A percentile compares a stretch with the other conserved stretches of the same genome.
phyloP scores from a whole-genome alignment of 2,113 vertebrate species.

The Siniperca knerii region DNA sequence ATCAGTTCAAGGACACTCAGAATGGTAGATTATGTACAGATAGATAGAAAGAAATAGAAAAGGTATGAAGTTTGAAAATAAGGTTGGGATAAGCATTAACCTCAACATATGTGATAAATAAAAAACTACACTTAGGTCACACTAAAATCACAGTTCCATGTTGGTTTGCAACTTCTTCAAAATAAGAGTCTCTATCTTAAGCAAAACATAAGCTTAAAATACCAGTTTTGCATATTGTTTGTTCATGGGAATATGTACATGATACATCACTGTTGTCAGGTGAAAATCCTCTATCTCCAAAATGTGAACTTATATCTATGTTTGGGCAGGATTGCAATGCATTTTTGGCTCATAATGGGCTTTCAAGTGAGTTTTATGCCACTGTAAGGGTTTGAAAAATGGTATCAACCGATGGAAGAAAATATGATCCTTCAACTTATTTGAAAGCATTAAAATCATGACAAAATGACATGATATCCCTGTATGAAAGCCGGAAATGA shows the following conservation, averaged over 20 bases:
- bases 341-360: not conserved
- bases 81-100: not conserved
- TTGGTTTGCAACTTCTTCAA: not conserved
- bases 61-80: not conserved
- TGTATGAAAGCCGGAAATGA: not conserved
- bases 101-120: too few species aligned
- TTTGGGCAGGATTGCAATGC: not conserved
- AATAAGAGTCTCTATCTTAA: not conserved
- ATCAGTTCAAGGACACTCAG: not conserved
- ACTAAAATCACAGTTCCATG: not conserved
- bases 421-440: too few species aligned
- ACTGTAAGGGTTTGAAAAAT: not conserved
- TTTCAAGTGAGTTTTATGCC: not conserved
- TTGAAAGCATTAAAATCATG: not conserved
- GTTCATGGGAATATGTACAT: not conserved
- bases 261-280: not conserved
- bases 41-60: not conserved
- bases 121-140: not conserved
- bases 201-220: not conserved
- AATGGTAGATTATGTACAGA: slow-evolving; percentile 16
- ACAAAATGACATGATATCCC: not conserved
- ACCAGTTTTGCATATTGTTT: not conserved
- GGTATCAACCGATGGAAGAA: not conserved
- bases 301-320: not conserved
- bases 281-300: not conserved